phyloP scores from a whole-genome alignment of 2,113 vertebrate species.

The Scophthalmus maximus region DNA sequence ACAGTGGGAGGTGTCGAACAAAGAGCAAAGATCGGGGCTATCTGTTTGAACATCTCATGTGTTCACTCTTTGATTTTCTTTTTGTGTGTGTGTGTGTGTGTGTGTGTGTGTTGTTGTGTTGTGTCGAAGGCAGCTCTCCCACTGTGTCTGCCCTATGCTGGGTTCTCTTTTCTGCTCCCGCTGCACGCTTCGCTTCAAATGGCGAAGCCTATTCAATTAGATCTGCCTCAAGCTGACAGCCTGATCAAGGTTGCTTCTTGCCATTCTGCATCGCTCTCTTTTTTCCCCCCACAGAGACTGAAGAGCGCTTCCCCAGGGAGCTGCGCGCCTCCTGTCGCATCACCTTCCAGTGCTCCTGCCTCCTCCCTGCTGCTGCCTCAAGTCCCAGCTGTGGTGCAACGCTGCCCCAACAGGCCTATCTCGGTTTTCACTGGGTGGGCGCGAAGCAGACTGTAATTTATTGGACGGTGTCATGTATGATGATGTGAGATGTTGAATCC shows the following conservation, averaged over 20 bases:
- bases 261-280: slow-evolving; percentile 10
- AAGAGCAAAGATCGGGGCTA: slow-evolving; percentile 33
- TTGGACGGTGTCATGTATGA: slow-evolving; percentile 6
- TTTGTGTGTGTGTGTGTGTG: background rate
- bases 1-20: slow-evolving; percentile 10
- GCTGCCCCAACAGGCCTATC: slow-evolving; percentile 56
- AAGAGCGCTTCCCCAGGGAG: slow-evolving; percentile 52
- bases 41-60: slow-evolving; percentile 45
- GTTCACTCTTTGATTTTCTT: slow-evolving; percentile 43
- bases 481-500: background rate
- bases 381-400: slow-evolving; percentile 26
- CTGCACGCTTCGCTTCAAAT: slow-evolving; percentile 59
- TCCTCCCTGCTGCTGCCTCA: background rate
- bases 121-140: slow-evolving; percentile 48
- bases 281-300: slow-evolving; percentile 15
- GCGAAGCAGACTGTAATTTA: slow-evolving; percentile 8
- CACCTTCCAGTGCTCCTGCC: slow-evolving; percentile 29
- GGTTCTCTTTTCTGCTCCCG: slow-evolving; percentile 33
- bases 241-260: slow-evolving; percentile 49
- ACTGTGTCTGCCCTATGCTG: slow-evolving; percentile 31
- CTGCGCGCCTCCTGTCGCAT: slow-evolving; percentile 48
- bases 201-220: slow-evolving; percentile 57
- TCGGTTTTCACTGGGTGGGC: background rate
- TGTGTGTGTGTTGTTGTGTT: slow-evolving; percentile 38
- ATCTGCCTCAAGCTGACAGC: slow-evolving; percentile 51